phyloP scores from a whole-genome alignment of 2,888 invertebrate genomes.

The Sclerodermus sp. region DNA sequence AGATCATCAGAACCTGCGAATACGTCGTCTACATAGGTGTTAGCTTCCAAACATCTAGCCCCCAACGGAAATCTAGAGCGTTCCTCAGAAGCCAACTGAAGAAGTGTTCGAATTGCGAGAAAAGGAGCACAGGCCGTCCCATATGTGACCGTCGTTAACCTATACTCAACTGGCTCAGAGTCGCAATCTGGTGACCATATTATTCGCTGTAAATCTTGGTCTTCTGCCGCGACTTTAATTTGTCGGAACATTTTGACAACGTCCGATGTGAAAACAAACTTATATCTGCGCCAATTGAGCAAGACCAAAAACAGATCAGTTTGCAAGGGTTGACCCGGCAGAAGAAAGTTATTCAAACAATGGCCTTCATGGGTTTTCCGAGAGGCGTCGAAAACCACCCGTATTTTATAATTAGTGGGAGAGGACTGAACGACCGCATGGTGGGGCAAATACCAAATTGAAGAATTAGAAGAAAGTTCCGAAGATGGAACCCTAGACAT shows the following conservation, averaged over 20 bases:
- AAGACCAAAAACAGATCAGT: conserved; percentile 40
- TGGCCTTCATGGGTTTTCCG: conserved; percentile 25
- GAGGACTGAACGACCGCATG: conserved; percentile 39
- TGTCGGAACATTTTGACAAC: conserved; percentile 50
- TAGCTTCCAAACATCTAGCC: neutral
- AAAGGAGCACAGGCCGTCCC: conserved; percentile 11
- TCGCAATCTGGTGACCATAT: neutral
- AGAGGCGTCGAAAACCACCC: conserved; percentile 45
- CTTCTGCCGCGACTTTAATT: conserved; percentile 28
- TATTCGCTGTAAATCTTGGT: conserved; percentile 40
- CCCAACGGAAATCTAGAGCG: conserved; percentile 5
- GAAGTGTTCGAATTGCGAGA: conserved; percentile 6
- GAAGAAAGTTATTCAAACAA: conserved; percentile 42
- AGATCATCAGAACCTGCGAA: conserved; percentile 5
- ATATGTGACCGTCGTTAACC: conserved; percentile 6
- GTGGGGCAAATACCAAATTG: conserved; percentile 43
- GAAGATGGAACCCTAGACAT: too few species aligned
- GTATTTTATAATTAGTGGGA: conserved; percentile 16
- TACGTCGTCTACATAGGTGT: conserved; percentile 12
- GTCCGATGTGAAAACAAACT: conserved; percentile 40
- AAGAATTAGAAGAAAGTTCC: neutral
- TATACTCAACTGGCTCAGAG: neutral
- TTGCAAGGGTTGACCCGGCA: conserved; percentile 41
- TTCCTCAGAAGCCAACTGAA: conserved; percentile 10
- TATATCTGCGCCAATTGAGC: conserved; percentile 33